Evolutionary conservation across 1,140 invertebrate species (phyloP).

Genomic region (Prorops nasuta): DNA sequence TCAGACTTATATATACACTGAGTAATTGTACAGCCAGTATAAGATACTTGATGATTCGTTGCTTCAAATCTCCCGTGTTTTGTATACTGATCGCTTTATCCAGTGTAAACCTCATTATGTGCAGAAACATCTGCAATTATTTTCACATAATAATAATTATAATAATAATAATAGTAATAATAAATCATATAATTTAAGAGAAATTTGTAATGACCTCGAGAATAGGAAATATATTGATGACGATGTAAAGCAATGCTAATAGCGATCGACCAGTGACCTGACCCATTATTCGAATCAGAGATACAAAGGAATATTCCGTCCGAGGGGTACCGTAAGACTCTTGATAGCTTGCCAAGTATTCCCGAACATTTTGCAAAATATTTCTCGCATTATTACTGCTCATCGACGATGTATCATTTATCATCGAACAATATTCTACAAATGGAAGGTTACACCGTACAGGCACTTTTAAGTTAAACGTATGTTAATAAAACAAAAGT

Average conservation of each 20-base stretch:
- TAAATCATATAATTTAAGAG: no score
- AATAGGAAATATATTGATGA: constrained; percentile 41
- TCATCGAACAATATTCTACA: no score
- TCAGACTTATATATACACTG: constrained; percentile 39
- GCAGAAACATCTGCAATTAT: constrained; percentile 44
- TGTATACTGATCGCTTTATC: constrained; percentile 42
- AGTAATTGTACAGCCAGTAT: constrained; percentile 39
- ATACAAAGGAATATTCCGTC: constrained; percentile 38
- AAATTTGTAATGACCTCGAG: constrained; percentile 34
- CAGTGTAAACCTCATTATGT: constrained; percentile 41
- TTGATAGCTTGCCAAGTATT: constrained; percentile 43
- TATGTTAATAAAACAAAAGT: no score
- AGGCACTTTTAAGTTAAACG: no score
- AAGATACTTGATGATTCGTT: constrained; percentile 33
- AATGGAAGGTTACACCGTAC: no score
- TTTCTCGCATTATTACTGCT: no score
- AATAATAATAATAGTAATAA: no score
- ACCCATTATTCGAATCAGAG: constrained; percentile 41
- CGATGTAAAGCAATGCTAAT: constrained; percentile 37
- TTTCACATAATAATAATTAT: no score
- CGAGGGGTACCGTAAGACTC: constrained; percentile 33
- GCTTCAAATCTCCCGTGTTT: constrained; percentile 28
- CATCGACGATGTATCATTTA: no score
- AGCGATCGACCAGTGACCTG: constrained; percentile 40
- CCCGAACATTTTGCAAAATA: constrained; percentile 27